These are phyloP conservation scores for Rhombomys opimus DNA, from an alignment of 2,113 vertebrate genomes.

Conservation along the genomic window DNA sequence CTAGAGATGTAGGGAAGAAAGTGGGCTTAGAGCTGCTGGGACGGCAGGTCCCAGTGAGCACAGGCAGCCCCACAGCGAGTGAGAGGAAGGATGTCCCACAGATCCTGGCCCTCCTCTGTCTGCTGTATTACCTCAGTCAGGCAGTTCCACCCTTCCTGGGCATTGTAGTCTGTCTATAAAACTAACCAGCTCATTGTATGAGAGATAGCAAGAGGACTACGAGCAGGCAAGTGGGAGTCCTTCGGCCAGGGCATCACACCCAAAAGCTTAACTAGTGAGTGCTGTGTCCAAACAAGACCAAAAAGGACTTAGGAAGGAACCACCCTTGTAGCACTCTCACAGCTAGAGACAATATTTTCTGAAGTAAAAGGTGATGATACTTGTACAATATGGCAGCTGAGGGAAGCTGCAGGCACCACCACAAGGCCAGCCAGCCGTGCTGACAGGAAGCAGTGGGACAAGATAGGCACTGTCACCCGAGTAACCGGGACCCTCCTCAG, in stretches of 20 bases:
- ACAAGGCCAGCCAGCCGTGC: neutral
- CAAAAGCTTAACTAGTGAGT: neutral
- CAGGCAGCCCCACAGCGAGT: no score
- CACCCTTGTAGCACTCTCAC: no score
- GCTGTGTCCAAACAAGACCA: neutral
- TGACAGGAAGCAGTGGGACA: neutral
- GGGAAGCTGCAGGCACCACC: neutral
- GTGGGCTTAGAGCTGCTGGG: neutral
- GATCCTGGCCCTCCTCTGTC: neutral
- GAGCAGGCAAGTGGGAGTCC: neutral
- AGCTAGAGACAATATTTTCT: neutral
- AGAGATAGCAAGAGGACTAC: neutral
- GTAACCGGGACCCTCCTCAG: neutral
- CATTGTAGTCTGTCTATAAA: neutral
- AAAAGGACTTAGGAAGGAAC: neutral
- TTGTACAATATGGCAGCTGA: neutral
- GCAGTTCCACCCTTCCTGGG: neutral
- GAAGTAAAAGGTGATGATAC: no score
- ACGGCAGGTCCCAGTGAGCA: neutral
- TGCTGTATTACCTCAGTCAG: neutral
- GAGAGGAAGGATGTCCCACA: neutral
- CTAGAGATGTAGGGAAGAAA: neutral
- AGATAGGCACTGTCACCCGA: neutral
- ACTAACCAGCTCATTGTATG: neutral
- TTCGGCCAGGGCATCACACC: neutral